A percentile compares a stretch with the other conserved stretches of the same genome.
Evolutionary conservation across 2,888 invertebrate species (phyloP).

Genomic region (Athalia circularis): DNA sequence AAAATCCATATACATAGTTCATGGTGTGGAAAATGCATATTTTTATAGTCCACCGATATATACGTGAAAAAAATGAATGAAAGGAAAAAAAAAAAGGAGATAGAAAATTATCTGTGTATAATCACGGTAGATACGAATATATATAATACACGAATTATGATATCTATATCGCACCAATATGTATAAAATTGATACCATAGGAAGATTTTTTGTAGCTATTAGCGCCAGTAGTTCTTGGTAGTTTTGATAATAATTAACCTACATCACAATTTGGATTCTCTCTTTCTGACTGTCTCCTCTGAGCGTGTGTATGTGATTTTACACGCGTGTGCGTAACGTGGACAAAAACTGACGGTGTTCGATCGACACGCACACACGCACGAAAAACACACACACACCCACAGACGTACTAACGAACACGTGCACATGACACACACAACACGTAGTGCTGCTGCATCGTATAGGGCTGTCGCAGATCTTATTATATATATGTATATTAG

Average conservation of each 20-base stretch:
- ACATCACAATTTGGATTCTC: slow-evolving; percentile 24
- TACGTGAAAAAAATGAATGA: neutral
- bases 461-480: no score
- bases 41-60: no score
- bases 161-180: neutral
- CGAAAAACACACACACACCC: no score
- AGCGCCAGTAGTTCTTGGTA: slow-evolving; percentile 41
- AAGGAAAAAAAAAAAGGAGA: neutral
- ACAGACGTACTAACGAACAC: no score
- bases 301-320: neutral
- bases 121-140: neutral
- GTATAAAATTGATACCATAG: neutral
- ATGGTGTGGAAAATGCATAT: no score
- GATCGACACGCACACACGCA: no score
- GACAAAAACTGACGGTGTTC: no score
- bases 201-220: slow-evolving; percentile 34
- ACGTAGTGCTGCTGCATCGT: no score
- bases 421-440: no score
- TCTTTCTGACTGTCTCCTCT: neutral
- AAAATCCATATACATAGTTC: no score
- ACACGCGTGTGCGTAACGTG: neutral
- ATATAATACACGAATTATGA: neutral
- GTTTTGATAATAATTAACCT: slow-evolving; percentile 34
- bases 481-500: no score
- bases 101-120: neutral